Evolutionary conservation across 2,113 vertebrate genomes (phyloP).

Genomic region (Odobenus rosmarus): DNA sequence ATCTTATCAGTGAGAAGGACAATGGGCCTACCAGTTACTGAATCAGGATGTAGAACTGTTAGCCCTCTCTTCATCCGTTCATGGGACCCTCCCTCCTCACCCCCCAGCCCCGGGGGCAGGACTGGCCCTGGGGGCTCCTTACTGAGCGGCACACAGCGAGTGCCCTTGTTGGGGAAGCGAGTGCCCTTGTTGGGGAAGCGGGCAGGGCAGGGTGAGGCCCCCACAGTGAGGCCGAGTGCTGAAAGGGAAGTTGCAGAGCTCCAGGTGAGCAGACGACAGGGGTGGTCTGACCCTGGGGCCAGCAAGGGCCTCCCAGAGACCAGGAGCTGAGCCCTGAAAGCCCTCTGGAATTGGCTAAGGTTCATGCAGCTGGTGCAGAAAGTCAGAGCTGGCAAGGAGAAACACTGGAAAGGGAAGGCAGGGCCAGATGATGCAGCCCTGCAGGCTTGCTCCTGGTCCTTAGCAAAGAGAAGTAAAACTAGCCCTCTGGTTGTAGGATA

Average conservation of each 20-base stretch:
- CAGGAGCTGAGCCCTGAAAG: neutral
- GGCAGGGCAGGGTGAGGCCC: neutral
- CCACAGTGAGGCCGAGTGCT: neutral
- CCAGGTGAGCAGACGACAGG: neutral
- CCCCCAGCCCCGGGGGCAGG: too few species aligned
- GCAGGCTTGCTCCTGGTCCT: neutral
- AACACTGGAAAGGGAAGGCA: fast-evolving
- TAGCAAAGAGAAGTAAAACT: neutral
- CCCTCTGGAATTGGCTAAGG: neutral
- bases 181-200: neutral
- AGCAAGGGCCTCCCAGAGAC: neutral
- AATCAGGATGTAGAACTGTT: neutral
- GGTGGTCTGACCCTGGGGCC: neutral
- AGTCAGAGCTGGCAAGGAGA: neutral
- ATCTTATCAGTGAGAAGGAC: neutral
- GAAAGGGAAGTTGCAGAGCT: neutral
- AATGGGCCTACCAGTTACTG: neutral
- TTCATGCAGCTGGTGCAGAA: neutral
- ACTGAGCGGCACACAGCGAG: neutral
- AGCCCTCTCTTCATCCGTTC: neutral
- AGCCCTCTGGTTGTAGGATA: neutral
- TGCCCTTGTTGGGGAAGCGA: neutral
- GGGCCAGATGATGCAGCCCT: neutral
- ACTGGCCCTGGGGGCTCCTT: neutral
- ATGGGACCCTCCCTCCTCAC: too few species aligned